These are phyloP conservation scores for Metopia argyrocephala DNA, from an alignment of 2,888 invertebrate species.

Conservation along the genomic window DNA sequence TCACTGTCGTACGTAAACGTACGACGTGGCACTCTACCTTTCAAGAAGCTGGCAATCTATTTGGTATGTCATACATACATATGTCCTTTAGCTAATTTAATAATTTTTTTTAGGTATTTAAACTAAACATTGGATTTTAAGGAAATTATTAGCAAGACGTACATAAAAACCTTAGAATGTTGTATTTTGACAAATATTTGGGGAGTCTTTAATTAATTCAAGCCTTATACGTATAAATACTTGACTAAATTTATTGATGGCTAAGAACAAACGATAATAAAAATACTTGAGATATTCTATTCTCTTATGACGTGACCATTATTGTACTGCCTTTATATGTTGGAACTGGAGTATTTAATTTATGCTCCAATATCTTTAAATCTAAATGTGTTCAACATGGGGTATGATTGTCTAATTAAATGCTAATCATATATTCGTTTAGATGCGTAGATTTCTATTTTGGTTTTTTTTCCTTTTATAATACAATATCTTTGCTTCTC, in stretches of 20 bases:
- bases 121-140: no score
- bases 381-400: not conserved
- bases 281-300: constrained; percentile 7
- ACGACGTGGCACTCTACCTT: no score
- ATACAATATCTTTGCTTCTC: not conserved
- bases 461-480: no score
- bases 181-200: constrained; percentile 6
- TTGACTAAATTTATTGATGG: constrained; percentile 16
- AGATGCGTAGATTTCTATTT: constrained; percentile 32
- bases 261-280: no score
- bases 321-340: not conserved
- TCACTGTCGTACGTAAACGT: no score
- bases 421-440: constrained; percentile 59
- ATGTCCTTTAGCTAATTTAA: no score
- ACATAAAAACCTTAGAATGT: no score
- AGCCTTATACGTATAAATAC: not conserved
- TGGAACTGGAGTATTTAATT: not conserved
- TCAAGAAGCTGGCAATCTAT: no score
- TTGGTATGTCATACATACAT: no score
- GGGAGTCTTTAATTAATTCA: not conserved
- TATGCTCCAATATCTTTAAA: not conserved
- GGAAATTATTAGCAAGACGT: no score
- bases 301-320: constrained; percentile 29
- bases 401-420: constrained; percentile 50
- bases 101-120: no score